These are phyloP conservation scores for Lamellibrachia luymesi DNA, from an alignment of 1,140 invertebrate species.

Conservation along the genomic window DNA sequence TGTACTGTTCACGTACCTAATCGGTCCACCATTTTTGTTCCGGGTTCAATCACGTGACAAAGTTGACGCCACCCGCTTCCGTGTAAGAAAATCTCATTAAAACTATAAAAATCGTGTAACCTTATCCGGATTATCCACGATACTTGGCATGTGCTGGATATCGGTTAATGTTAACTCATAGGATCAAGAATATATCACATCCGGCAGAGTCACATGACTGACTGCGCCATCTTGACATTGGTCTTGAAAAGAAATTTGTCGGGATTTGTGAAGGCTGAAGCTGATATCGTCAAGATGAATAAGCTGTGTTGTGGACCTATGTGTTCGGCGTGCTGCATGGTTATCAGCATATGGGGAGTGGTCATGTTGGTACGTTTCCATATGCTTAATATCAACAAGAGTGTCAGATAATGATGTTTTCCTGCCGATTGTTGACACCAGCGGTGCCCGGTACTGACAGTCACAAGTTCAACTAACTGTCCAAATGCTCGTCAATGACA, in stretches of 20 bases:
- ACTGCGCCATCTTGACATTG: conserved; percentile 12
- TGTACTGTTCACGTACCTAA: background rate
- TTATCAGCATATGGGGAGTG: conserved; percentile 25
- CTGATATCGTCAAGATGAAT: background rate
- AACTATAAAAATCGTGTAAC: background rate
- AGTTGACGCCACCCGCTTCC: background rate
- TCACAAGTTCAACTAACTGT: background rate
- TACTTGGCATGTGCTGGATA: background rate
- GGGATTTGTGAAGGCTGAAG: background rate
- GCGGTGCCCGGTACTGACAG: background rate
- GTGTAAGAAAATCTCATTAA: background rate
- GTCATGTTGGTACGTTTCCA: conserved; percentile 17
- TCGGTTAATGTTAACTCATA: background rate
- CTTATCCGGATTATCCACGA: background rate
- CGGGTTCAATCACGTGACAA: background rate
- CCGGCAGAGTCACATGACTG: conserved; percentile 15
- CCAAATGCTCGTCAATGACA: background rate
- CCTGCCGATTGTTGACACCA: background rate
- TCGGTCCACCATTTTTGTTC: background rate
- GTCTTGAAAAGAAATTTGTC: background rate
- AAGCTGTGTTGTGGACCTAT: conserved; percentile 20
- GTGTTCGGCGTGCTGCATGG: conserved; percentile 18
- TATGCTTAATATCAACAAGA: background rate
- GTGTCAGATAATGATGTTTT: background rate
- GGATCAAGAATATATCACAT: background rate